These are phyloP conservation scores for Merluccius polli DNA, from an alignment of 2,797 vertebrate genomes.

Conservation along the genomic window DNA sequence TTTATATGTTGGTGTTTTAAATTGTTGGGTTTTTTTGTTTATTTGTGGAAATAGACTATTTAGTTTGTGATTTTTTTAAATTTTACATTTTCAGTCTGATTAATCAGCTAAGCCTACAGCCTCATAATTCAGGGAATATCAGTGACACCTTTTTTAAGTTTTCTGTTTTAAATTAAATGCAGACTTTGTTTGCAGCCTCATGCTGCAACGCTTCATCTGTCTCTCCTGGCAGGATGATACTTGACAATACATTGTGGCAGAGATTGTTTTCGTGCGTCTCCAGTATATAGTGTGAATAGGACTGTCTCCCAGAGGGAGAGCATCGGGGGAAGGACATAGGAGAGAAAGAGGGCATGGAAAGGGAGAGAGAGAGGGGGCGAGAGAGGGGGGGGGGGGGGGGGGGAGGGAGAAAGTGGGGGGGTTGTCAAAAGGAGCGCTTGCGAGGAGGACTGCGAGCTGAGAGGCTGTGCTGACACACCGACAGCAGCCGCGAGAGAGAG, in stretches of 20 bases:
- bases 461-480: neutral
- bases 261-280: neutral
- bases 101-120: neutral
- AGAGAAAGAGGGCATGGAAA: neutral
- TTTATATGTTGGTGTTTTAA: neutral
- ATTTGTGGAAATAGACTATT: no score
- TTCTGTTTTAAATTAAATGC: neutral
- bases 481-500: neutral
- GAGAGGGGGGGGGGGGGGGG: conserved; percentile 16
- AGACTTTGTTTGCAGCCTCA: neutral
- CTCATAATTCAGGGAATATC: neutral
- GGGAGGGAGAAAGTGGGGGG: neutral
- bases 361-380: neutral
- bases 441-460: neutral
- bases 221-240: no score
- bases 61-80: no score
- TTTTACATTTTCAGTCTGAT: neutral
- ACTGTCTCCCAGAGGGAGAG: neutral
- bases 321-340: conserved; percentile 31
- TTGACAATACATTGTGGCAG: no score
- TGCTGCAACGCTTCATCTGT: no score
- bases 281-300: neutral
- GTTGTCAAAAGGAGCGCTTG: neutral
- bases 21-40: no score
- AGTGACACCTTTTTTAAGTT: neutral